A percentile compares a stretch with the other conserved stretches of the same genome.
These are phyloP conservation scores for Morone chrysops DNA, from an alignment of 2,113 vertebrate species.

Conservation along the genomic window DNA sequence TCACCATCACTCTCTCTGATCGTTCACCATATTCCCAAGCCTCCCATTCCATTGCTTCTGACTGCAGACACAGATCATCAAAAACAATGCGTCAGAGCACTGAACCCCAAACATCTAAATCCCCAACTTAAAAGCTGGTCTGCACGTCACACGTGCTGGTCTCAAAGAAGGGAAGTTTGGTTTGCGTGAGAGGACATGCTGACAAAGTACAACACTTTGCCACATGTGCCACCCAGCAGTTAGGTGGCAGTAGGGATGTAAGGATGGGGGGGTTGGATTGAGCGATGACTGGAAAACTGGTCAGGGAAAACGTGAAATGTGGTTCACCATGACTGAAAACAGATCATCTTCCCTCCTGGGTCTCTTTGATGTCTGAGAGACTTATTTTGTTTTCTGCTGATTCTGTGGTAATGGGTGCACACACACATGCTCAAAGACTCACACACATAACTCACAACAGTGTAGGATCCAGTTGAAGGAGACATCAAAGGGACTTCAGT, in stretches of 20 bases:
- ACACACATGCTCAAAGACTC: neutral
- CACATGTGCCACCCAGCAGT: conserved; percentile 68
- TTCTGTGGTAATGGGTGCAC: conserved; percentile 44
- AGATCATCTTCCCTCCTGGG: conserved; percentile 55
- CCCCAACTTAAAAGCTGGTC: conserved; percentile 49
- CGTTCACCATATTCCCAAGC: conserved; percentile 14
- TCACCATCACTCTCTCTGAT: conserved; percentile 14
- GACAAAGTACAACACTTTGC: conserved; percentile 45
- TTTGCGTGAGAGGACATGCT: conserved; percentile 59
- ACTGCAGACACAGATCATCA: conserved; percentile 11
- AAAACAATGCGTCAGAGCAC: conserved; percentile 45
- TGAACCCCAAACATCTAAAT: conserved; percentile 54
- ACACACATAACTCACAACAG: neutral
- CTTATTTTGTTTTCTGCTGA: conserved; percentile 69
- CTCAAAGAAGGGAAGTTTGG: conserved; percentile 36
- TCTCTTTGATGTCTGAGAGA: conserved; percentile 62
- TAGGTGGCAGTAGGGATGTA: conserved; percentile 39
- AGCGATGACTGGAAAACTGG: conserved; percentile 39
- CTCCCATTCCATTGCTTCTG: neutral
- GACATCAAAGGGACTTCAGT: conserved; percentile 56
- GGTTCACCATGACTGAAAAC: conserved; percentile 58
- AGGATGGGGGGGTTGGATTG: conserved; percentile 9
- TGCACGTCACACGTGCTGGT: conserved; percentile 38
- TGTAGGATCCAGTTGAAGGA: conserved; percentile 5
- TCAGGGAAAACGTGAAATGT: conserved; percentile 37